A percentile compares a stretch with the other conserved stretches of the same genome.
Evolutionary conservation across 2,797 vertebrate species (phyloP).

Genomic region (Eurystomus glaucurus): DNA sequence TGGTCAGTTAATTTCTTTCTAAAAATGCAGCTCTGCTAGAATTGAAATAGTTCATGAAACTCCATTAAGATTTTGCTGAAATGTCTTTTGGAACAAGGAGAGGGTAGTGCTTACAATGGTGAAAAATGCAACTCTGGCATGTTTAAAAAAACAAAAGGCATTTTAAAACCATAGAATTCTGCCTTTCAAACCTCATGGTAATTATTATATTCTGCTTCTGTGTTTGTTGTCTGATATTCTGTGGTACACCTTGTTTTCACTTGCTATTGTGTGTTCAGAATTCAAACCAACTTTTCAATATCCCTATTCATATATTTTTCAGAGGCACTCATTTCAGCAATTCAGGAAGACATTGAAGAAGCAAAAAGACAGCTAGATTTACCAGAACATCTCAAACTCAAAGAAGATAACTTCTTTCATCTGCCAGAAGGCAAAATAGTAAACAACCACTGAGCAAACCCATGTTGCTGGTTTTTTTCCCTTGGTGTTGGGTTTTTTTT

Average conservation of each 20-base stretch:
- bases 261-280: background rate
- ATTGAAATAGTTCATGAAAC: background rate
- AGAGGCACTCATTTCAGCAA: conserved; percentile 94
- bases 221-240: background rate
- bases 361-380: conserved; percentile 90
- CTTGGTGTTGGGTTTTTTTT: background rate
- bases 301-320: background rate
- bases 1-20: background rate
- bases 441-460: conserved; percentile 87
- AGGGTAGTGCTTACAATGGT: fast-evolving
- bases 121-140: background rate
- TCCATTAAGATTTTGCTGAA: background rate
- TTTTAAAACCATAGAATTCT: background rate
- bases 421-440: conserved; percentile 82
- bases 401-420: conserved; percentile 92
- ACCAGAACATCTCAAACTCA: conserved; percentile 91
- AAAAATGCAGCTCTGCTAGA: background rate
- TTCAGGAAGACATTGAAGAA: conserved; percentile 93
- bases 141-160: background rate
- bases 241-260: background rate
- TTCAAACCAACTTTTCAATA: background rate
- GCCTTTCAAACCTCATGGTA: background rate
- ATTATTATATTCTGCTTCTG: background rate
- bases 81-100: background rate
- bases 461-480: background rate